Evolutionary conservation across 2,797 vertebrate species (phyloP).

Genomic region (Thaleichthys pacificus): DNA sequence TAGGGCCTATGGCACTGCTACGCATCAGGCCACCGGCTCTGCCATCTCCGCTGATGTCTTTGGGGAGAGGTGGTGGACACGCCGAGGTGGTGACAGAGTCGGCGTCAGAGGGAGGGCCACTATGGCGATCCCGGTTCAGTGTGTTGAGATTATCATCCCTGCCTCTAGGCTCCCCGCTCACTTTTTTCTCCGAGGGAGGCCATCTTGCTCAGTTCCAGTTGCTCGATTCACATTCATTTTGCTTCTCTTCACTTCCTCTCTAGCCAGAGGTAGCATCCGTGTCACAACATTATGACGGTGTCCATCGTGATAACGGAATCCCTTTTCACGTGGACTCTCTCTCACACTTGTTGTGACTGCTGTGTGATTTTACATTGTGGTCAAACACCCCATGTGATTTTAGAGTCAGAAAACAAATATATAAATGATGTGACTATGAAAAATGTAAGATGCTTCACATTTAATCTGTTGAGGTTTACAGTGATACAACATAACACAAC

Average conservation of each 20-base stretch:
- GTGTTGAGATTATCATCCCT: conserved; percentile 54
- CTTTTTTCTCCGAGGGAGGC: conserved; percentile 43
- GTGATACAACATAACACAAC: no score
- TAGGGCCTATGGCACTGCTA: conserved; percentile 73
- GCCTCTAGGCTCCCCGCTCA: conserved; percentile 42
- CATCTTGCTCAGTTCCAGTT: conserved; percentile 41
- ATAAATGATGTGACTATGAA: conserved; percentile 59
- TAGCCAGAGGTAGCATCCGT: conserved; percentile 51
- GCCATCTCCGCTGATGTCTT: conserved; percentile 74
- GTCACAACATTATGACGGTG: conserved; percentile 63
- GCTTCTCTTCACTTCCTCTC: conserved; percentile 16
- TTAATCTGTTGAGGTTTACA: no score
- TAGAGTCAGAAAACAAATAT: conserved; percentile 37
- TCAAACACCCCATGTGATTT: conserved; percentile 53
- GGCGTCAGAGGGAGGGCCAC: conserved; percentile 42
- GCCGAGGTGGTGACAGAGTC: conserved; percentile 61
- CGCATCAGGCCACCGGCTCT: conserved; percentile 72
- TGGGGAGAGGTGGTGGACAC: conserved; percentile 62
- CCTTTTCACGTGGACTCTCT: conserved; percentile 44
- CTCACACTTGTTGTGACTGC: conserved; percentile 37
- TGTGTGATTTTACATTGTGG: conserved; percentile 14
- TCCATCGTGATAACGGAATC: conserved; percentile 55
- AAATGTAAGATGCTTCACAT: conserved; percentile 49
- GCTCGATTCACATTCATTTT: conserved; percentile 48
- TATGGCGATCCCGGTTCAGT: conserved; percentile 42